Evolutionary conservation across 2,797 vertebrate species (phyloP).

Genomic region (Margarornis squamiger): DNA sequence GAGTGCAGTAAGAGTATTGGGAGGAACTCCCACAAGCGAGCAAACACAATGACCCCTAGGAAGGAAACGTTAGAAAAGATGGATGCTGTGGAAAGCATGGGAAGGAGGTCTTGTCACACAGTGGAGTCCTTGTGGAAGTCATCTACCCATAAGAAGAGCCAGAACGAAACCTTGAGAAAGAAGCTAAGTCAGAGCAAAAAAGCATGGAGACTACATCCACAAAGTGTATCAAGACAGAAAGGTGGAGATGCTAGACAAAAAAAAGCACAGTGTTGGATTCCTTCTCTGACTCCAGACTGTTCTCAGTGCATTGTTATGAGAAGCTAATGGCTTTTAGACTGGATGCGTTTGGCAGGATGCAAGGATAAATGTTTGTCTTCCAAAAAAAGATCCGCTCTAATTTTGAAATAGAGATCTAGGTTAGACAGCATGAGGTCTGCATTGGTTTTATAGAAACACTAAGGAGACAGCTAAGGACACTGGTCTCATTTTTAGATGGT

Average conservation of each 20-base stretch:
- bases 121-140: not conserved
- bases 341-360: not conserved
- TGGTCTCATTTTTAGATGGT: not conserved
- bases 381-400: not conserved
- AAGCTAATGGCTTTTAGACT: not conserved
- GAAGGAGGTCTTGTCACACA: not conserved
- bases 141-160: not conserved
- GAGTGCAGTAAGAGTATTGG: not conserved
- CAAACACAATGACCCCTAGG: not conserved
- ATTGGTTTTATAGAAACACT: not conserved
- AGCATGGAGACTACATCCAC: not conserved
- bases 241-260: not conserved
- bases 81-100: not conserved
- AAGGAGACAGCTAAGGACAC: not conserved
- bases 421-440: not conserved
- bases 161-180: not conserved
- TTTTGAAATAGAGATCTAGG: not conserved
- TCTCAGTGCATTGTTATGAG: not conserved
- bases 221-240: not conserved
- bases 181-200: not conserved
- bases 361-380: not conserved
- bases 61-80: not conserved
- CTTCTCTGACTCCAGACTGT: not conserved
- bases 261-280: not conserved
- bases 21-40: not conserved